Evolutionary conservation across 64 coral and sea anemone species (phyloP), one percentile per base, ranked within the genome.

Genomic region (Montipora foliosa): DNA sequence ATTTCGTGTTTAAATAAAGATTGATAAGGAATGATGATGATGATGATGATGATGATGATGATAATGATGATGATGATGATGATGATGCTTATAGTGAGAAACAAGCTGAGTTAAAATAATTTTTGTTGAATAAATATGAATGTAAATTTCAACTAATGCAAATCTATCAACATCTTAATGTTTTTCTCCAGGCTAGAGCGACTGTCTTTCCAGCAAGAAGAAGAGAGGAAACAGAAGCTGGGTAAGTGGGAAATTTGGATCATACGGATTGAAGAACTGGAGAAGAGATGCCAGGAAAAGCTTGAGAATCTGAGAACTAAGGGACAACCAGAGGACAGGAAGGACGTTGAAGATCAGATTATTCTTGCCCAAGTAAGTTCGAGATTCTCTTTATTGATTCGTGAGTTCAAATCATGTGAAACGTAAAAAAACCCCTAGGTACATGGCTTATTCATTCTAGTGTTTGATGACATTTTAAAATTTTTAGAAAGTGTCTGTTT

Each of bases 161-260:
- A 37, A 16, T 64, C 61, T 4, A 64, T 64, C 5, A 64, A 4
- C 9, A 15, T 76, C 19, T 80, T 37, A 4, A 10, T 58, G 8
- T 7, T 66, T 60, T 4, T 47, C 19, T 19, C 13, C 1, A 84
- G 81, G 60, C 12, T 84, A 21, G 58, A 68, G 14, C 81, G 49
- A 13, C 44, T 84, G 3, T 84, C 47, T 84, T 25, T 47, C 44
- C 92, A 91, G 55, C 93, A 93, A 87, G 76, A 94, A 19, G 86
- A 89, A 8, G 92, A 97, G 46, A 91, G 83, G 66, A 60, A 90
- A 5, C 88, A 97, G 45, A 97, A 94, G 46, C 29, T 97, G 4
- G 29, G 79, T 15, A 88, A 81, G 59, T 97, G 95, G 95, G 75
- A 89, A 67, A 88, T 94, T 48, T 97, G 95, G 95, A 78, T 79